Evolutionary conservation across 2,113 vertebrate genomes (phyloP).

Genomic region (Caretta caretta): DNA sequence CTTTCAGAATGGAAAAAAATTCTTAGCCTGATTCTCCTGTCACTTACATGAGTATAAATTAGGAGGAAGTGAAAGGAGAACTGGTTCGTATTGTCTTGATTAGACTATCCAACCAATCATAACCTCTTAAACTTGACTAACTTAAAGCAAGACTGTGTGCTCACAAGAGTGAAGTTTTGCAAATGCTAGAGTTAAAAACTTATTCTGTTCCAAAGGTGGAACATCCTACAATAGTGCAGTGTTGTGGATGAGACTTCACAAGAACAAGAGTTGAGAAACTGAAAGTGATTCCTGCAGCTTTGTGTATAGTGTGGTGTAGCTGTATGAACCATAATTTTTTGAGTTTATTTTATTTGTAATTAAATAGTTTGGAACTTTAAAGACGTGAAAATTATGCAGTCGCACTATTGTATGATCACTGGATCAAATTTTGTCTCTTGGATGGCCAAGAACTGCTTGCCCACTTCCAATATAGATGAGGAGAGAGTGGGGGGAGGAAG

Average conservation of each 20-base stretch:
- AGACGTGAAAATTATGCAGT: background rate
- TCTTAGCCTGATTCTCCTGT: fast-evolving
- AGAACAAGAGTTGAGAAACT: background rate
- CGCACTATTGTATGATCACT: background rate
- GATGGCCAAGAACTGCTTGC: background rate
- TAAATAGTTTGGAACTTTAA: background rate
- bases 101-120: background rate
- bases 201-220: background rate
- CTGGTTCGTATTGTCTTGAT: background rate
- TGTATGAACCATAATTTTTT: background rate
- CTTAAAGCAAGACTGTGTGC: background rate
- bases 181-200: background rate
- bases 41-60: background rate
- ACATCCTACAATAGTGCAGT: background rate
- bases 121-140: background rate
- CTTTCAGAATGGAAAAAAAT: background rate
- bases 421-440: background rate
- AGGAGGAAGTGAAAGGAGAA: background rate
- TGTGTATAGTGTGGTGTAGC: background rate
- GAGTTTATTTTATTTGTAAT: background rate
- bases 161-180: background rate
- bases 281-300: background rate
- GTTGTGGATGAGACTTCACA: background rate
- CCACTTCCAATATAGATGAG: background rate
- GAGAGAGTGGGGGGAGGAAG: background rate